Conservation (phyloP, 2,888 invertebrate genomes). For the Drosophila anceps region DNA sequence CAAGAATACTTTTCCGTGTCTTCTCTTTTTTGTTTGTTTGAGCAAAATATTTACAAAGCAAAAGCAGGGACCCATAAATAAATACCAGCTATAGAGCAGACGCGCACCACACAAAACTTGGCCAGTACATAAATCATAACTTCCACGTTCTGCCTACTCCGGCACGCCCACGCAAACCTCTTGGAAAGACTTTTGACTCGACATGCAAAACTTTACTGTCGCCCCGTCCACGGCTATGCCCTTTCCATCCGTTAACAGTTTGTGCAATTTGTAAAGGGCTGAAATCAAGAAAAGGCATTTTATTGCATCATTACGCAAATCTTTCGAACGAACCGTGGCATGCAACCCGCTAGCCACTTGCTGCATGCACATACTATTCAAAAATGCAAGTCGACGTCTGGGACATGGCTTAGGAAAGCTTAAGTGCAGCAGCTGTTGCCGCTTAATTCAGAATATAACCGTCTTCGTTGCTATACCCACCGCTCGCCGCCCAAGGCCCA, state of each 20-base stretch:
- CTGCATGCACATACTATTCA: constrained; percentile 6
- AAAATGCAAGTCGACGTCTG: constrained; percentile 24
- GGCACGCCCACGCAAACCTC: neutral
- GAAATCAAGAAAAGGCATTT: constrained; percentile 58
- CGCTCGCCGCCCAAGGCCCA: neutral
- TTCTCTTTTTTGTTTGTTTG: constrained; percentile 27
- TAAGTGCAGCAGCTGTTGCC: constrained; percentile 12
- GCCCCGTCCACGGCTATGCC: neutral
- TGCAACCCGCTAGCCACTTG: constrained; percentile 11
- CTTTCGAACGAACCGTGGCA: constrained; percentile 37
- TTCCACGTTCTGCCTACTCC: constrained; percentile 37
- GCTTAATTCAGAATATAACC: neutral
- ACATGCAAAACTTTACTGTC: constrained; percentile 22
- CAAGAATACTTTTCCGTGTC: constrained; percentile 25
- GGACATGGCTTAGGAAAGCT: neutral
- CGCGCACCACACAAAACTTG: constrained; percentile 66
- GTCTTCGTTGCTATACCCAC: neutral
- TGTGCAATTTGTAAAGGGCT: constrained; percentile 65
- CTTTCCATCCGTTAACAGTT: constrained; percentile 19
- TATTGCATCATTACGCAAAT: constrained; percentile 74
- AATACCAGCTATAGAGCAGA: constrained; percentile 36
- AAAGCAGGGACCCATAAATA: constrained; percentile 65
- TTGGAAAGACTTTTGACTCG: constrained; percentile 15
- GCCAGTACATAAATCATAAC: constrained; percentile 70
- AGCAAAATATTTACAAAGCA: constrained; percentile 20